Base-by-base conservation (phyloP, 2,888 invertebrate genomes). In the Amblyteles armatorius region DNA sequence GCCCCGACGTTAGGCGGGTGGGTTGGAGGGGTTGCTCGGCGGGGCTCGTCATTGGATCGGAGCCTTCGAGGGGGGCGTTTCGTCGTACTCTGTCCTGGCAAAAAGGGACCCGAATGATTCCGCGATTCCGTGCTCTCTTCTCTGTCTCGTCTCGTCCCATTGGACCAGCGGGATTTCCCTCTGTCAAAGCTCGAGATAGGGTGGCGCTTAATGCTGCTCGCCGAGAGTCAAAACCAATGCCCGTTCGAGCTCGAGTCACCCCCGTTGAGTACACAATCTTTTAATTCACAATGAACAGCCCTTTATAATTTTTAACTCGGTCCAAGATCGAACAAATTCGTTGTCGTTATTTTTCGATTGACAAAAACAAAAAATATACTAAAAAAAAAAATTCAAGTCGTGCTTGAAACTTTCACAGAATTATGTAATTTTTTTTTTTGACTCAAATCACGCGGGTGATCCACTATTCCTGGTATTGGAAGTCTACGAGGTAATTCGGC, bases 41-140 rank as follows among this genome's bases (percentile, higher is more conserved):
- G 26, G 11, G 33, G 63, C 50, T 79, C 79, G 79, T 76, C 80
- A 85, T 85, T 85, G 85, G 85, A 85, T 82, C 50, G 72, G 19
- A 72, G 72, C 50, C 68, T 77, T 76, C 79, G 76, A 13, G 9
- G 67, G 82, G 85, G 85, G 85, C 85, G 85, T 79, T 77, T 65
- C 76, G 55, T 57, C 57, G 74, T 71, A 44, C 36, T 63, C 16
- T 57, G 57, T 72, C 72, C 80, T 48, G 82, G 79, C 57, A 60
- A 77, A 67, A 44, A 67, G 22, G 79, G 76, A 52, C 9, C 68
- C 11, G 67, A 74, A 72, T 85, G 85, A 85, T 79, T 55, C 16
- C 50, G 79, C 79, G 57, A 77, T 79, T 76, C 29, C 33, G 60
- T 4, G 33, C 29, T 26, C 26, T 52, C 55, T 19, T 63, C 67